A percentile compares a stretch with the other conserved stretches of the same genome.
phyloP scores from a whole-genome alignment of 2,113 vertebrate species.

The Micronycteris hirsuta region DNA sequence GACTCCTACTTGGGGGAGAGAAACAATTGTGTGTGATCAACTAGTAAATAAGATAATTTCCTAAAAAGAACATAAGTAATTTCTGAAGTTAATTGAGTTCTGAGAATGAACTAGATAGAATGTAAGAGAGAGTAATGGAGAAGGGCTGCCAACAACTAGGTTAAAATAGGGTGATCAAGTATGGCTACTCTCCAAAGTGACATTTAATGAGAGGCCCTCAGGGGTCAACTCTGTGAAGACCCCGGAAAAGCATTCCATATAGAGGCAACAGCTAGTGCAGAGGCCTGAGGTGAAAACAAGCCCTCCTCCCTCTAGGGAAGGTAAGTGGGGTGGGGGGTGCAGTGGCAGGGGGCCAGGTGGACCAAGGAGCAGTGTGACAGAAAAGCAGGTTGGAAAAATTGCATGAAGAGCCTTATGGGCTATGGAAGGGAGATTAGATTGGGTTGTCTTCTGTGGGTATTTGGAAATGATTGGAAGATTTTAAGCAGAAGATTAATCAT shows the following conservation, averaged over 20 bases:
- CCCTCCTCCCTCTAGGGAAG: not conserved
- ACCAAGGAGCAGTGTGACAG: not conserved
- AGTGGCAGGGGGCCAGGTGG: not conserved
- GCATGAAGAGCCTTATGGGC: not conserved
- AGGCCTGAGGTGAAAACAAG: not conserved
- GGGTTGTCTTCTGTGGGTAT: not conserved
- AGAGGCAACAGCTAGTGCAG: not conserved
- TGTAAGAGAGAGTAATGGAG: not conserved
- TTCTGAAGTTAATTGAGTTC: not conserved
- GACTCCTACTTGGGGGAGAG: not conserved
- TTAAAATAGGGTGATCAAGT: not conserved
- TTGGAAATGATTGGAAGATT: not conserved
- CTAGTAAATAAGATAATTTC: not conserved
- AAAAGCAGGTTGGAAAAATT: not conserved
- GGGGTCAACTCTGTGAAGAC: not conserved
- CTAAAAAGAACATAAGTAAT: not conserved
- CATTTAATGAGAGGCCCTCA: not conserved
- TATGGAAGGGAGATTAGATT: not conserved
- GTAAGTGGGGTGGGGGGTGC: not conserved
- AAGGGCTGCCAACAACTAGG: not conserved
- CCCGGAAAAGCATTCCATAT: not conserved
- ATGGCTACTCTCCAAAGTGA: not conserved
- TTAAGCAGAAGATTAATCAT: not conserved
- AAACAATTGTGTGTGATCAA: not conserved
- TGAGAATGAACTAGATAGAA: not conserved